These are phyloP conservation scores for Dryoscopus gambensis DNA, from an alignment of 2,113 vertebrate genomes.

Conservation along the genomic window DNA sequence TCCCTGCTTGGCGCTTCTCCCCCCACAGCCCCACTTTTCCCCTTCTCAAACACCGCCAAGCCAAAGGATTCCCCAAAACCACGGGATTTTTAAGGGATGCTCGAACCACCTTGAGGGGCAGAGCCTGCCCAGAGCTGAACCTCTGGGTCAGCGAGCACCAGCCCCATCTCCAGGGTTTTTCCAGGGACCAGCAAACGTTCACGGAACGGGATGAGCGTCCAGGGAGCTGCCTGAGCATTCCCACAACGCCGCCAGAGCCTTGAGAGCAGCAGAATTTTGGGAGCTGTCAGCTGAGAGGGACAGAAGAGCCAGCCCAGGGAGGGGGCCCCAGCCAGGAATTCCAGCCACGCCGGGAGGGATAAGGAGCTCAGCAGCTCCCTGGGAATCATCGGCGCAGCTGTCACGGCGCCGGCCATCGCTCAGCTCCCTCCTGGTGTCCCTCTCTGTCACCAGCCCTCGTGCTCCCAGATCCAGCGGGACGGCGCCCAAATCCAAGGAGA, in stretches of 20 bases:
- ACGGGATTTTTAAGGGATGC: fast-evolving
- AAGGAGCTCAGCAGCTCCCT: background rate
- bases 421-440: background rate
- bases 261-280: background rate
- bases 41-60: fast-evolving
- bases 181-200: background rate
- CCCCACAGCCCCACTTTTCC: background rate
- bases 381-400: background rate
- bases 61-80: fast-evolving
- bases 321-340: background rate
- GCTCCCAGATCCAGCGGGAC: too few species aligned
- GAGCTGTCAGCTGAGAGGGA: background rate
- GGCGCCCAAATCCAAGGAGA: too few species aligned
- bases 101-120: fast-evolving
- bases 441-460: too few species aligned
- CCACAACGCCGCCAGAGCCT: background rate
- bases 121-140: background rate
- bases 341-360: background rate
- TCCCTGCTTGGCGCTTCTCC: background rate
- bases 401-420: background rate
- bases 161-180: background rate
- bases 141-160: background rate
- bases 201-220: fast-evolving
- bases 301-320: background rate
- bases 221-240: background rate